phyloP scores from a whole-genome alignment of 1,140 invertebrate genomes.

The Elymnias hypermnestra region DNA sequence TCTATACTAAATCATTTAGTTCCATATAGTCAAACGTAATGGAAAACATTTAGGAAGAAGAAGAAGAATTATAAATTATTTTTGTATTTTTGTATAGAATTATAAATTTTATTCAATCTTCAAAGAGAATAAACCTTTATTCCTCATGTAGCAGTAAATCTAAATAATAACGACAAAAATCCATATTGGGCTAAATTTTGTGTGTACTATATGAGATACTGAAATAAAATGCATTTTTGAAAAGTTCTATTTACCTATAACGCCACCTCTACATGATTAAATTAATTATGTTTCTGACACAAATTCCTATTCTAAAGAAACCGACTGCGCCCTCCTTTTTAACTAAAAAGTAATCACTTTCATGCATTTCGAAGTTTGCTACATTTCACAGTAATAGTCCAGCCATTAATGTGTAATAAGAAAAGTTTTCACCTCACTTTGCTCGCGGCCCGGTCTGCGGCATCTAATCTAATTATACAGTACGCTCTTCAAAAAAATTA shows the following conservation, averaged over 20 bases:
- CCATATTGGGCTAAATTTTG: too few relatives aligned
- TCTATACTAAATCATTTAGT: neutral
- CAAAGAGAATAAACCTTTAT: too few relatives aligned
- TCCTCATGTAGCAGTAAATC: too few relatives aligned
- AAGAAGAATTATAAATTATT: too few relatives aligned
- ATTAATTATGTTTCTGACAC: constrained; percentile 18
- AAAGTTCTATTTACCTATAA: too few relatives aligned
- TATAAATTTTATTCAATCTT: too few relatives aligned
- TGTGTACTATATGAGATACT: too few relatives aligned
- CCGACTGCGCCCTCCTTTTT: constrained; percentile 2
- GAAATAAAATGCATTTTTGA: too few relatives aligned
- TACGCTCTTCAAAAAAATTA: constrained; percentile 46
- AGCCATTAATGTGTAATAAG: constrained; percentile 31
- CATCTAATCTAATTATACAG: constrained; percentile 60
- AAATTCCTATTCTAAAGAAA: neutral
- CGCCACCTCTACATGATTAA: constrained; percentile 19
- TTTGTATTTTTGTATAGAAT: too few relatives aligned
- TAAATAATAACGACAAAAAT: too few relatives aligned
- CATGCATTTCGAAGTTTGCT: constrained; percentile 18
- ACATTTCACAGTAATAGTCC: constrained; percentile 18
- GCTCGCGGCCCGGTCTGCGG: constrained; percentile 30
- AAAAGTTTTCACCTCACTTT: constrained; percentile 30
- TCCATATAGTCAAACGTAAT: too few relatives aligned
- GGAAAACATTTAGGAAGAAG: too few relatives aligned
- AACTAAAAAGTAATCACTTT: constrained; percentile 16